Evolutionary conservation across 92 coral and sea anemone species (phyloP), one percentile per base, ranked within the genome.

Genomic region (Heteractis magnifica): DNA sequence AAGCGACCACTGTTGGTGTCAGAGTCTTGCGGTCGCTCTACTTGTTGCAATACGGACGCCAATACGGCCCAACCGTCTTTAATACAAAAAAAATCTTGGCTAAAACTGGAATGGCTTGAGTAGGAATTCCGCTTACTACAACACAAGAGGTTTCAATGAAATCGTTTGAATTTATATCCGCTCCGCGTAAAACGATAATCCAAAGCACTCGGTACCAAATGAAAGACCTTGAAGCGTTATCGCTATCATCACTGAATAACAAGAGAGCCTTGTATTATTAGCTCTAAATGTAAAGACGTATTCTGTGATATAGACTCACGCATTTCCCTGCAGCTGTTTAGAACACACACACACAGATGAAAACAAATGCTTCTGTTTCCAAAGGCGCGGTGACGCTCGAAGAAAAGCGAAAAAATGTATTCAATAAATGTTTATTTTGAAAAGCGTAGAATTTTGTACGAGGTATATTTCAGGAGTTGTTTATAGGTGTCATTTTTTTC

Each of bases 171-270:
- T 68, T 21, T 68, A 68, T 68, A 68, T 68, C 73, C 73, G 73
- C 73, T 68, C 44, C 49, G 23, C 26, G 73, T 68, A 68, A 68
- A 68, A 21, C 19, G 44, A 68, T 68, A 68, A 68, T 26, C 49
- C 59, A 68, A 68, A 68, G 73, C 73, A 68, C 73, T 68, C 73
- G 9, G 16, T 8, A 68, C 49, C 73, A 68, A 68, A 68, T 23
- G 73, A 68, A 68, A 68, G 44, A 26, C 73, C 73, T 68, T 68
- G 73, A 26, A 68, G 49, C 73, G 73, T 68, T 68, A 68, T 68
- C 49, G 26, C 26, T 6, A 8, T 26, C 49, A 68, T 68, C 48
- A 68, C 73, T 68, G 49, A 6, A 23, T 68, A 10, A 48, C 23
- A 68, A 23, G 73, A 68, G 20, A 68, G 73, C 9, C 15, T 68